These are phyloP conservation scores for Eucidaris tribuloides DNA, from an alignment of 35 echinoderm and acorn worm genomes.

Conservation along the genomic window DNA sequence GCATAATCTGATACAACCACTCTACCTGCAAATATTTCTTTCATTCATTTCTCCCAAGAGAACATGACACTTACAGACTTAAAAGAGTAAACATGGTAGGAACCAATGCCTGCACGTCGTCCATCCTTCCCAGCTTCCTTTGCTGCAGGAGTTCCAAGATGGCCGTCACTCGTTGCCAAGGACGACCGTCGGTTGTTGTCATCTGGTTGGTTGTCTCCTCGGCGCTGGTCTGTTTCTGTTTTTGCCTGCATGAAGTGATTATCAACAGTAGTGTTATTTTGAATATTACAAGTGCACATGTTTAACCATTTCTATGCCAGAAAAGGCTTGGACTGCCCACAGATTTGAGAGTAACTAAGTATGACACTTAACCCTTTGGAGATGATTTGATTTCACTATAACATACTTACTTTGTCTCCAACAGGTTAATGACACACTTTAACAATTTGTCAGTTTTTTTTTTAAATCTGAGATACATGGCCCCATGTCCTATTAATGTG, in stretches of 20 bases:
- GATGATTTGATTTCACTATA: background rate
- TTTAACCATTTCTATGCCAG: background rate
- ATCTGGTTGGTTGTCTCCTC: constrained; percentile 1
- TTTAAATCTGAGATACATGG: too few species aligned
- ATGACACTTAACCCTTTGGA: too few species aligned
- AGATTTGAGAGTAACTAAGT: background rate
- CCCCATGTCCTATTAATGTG: too few species aligned
- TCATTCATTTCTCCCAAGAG: too few species aligned
- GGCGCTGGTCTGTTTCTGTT: background rate
- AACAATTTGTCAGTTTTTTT: too few species aligned
- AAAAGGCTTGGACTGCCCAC: background rate
- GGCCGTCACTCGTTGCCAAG: constrained; percentile 68
- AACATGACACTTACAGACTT: constrained; percentile 48
- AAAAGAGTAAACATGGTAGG: constrained; percentile 72
- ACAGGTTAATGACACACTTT: background rate
- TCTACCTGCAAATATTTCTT: too few species aligned
- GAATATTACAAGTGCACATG: background rate
- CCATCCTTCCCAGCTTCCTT: constrained; percentile 75
- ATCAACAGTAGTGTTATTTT: background rate
- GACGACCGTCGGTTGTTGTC: background rate
- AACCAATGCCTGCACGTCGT: constrained; percentile 31
- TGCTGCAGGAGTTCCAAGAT: constrained; percentile 87
- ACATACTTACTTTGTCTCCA: background rate
- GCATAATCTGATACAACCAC: too few species aligned
- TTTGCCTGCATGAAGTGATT: background rate